Conservation (phyloP, 2,797 vertebrate genomes). For the Pipistrellus nathusii region DNA sequence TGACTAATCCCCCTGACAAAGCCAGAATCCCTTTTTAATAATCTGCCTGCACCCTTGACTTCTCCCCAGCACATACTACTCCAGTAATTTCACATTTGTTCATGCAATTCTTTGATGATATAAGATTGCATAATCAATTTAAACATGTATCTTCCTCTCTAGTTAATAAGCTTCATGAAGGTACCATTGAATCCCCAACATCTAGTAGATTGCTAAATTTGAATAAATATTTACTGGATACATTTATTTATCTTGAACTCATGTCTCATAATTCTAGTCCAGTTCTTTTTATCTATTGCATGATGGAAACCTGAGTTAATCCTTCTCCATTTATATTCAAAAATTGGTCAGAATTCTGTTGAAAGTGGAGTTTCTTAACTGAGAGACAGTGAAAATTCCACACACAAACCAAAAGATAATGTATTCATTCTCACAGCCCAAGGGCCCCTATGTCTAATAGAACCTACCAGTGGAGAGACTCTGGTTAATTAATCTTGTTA, state of each 20-base stretch:
- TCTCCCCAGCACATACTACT: background rate
- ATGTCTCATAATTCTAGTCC: background rate
- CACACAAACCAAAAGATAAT: background rate
- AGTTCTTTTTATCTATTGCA: conserved; percentile 9
- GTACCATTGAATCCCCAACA: background rate
- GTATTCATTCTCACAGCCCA: background rate
- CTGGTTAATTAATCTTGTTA: background rate
- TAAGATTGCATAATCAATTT: background rate
- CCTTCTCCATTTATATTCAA: background rate
- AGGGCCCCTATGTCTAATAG: background rate
- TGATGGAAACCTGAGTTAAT: background rate
- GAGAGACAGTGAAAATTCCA: conserved; percentile 40
- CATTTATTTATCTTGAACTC: conserved; percentile 23
- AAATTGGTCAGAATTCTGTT: conserved; percentile 43
- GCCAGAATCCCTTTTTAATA: background rate
- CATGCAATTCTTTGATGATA: conserved; percentile 13
- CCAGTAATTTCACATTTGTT: background rate
- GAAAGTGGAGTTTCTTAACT: conserved; percentile 13
- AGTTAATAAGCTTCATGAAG: conserved; percentile 9
- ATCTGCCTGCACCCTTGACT: background rate
- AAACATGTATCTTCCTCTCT: background rate
- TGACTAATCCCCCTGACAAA: background rate
- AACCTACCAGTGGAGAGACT: background rate
- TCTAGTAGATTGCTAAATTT: background rate
- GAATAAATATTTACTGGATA: conserved; percentile 32